Evolutionary conservation across 2,113 vertebrate species (phyloP), one percentile per base, ranked within the genome.

Genomic region (Corythornis vintsioides): DNA sequence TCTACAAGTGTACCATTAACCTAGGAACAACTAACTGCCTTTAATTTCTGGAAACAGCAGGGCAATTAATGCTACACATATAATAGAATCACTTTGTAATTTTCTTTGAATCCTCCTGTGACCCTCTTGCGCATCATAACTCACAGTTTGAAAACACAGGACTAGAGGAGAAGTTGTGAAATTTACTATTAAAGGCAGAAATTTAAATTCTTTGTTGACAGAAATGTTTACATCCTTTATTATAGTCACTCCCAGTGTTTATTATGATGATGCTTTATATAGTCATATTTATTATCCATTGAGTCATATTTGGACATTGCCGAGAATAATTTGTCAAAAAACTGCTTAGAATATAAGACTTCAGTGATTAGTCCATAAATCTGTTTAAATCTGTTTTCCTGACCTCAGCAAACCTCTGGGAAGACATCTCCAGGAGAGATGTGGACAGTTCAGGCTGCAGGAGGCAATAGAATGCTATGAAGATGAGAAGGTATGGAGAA

Each of bases 11-110:
- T 92, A 43, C 52, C 31, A 33, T 88, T 83, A 93, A 43, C 33
- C 52, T 67, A 61, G 63, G 56, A 90, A 52, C 33, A 88, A 15
- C 19, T 86, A 92, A 63, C 55, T 88, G 80, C 19, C 47, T 92
- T 86, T 86, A 93, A 93, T 67, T 90, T 35, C 40, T 52, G 42
- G 65, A 88, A 95, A 89, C 70, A 94, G 29, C 61, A 94, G 81
- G 48, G 22, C 78, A 86, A 93, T 92, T 92, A 84, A 92, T 90
- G 89, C 12, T 89, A 90, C 31, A 17, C 29, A 83, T 53, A 82
- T 57, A 86, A 40, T 40, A 78, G 84, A 92, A 90, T 78, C 26
- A 78, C 48, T 93, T 77, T n/a, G 28, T 64, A 93, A 82, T 63
- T n/a, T 76, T 92, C 38, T 75, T 78, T 83, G 33, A 74, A 80